Conservation (phyloP, 2,113 vertebrate genomes). For the Phrynocephalus versicolor region DNA sequence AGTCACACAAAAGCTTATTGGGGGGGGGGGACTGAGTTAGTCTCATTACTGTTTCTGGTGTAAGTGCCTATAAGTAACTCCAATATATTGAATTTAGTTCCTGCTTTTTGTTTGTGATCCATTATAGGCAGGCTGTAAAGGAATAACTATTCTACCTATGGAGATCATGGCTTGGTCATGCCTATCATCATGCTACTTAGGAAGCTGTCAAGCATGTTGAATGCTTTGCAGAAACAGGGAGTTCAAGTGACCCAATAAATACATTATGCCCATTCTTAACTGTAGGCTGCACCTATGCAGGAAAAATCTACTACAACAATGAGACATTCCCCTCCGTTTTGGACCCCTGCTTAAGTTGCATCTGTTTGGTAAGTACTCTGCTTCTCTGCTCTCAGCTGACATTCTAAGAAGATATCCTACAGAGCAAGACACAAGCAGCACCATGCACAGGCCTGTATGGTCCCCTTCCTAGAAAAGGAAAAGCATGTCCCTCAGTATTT, state of each 20-base stretch:
- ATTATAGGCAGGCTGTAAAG: not conserved
- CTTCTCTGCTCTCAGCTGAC: not conserved
- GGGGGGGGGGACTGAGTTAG: too few species aligned
- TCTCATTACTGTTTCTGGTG: not conserved
- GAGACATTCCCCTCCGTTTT: conserved; percentile 77
- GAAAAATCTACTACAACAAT: conserved; percentile 78
- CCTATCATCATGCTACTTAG: not conserved
- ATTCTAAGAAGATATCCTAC: not conserved
- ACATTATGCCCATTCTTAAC: not conserved
- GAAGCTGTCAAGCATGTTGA: not conserved
- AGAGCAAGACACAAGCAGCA: not conserved
- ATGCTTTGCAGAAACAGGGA: not conserved
- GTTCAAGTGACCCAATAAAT: not conserved
- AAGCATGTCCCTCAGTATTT: not conserved
- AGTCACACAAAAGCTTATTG: too few species aligned
- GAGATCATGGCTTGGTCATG: not conserved
- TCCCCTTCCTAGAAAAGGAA: not conserved
- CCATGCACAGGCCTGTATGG: not conserved
- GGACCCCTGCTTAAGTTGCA: conserved; percentile 82
- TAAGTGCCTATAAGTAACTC: too few species aligned
- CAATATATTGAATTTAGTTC: not conserved
- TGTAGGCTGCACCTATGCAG: conserved; percentile 80
- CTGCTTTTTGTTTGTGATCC: not conserved
- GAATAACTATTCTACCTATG: not conserved
- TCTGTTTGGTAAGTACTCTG: conserved; percentile 76